Evolutionary conservation across 2,113 vertebrate species (phyloP).

Genomic region (Mobula hypostoma): DNA sequence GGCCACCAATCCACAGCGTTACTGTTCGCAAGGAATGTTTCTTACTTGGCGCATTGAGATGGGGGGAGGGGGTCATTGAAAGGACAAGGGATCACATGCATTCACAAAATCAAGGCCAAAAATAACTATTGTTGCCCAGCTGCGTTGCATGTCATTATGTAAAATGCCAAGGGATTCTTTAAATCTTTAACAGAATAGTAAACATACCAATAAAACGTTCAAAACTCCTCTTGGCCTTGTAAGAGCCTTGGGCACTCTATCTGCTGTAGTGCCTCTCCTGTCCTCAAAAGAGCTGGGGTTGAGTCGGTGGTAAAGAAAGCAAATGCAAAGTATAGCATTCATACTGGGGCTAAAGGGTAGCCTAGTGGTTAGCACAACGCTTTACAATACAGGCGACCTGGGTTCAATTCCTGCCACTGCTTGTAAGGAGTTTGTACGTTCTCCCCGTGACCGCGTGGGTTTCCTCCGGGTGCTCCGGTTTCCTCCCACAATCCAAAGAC

Average conservation of each 20-base stretch:
- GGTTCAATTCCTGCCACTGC: too few species aligned
- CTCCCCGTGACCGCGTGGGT: too few species aligned
- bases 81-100: not conserved
- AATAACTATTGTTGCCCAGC: not conserved
- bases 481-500: too few species aligned
- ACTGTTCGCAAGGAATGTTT: slow-evolving; percentile 1
- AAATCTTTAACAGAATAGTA: not conserved
- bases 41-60: not conserved
- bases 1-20: not conserved
- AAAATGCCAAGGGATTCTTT: not conserved
- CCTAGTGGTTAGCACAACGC: too few species aligned
- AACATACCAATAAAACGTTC: not conserved
- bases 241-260: not conserved
- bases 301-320: too few species aligned
- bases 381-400: too few species aligned
- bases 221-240: not conserved
- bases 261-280: too few species aligned
- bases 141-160: slow-evolving; percentile 13
- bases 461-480: too few species aligned
- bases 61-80: not conserved
- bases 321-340: too few species aligned
- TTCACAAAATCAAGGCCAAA: slow-evolving; percentile 20
- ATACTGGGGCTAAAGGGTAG: too few species aligned
- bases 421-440: too few species aligned
- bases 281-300: too few species aligned